Evolutionary conservation across 2,113 vertebrate species (phyloP), one percentile per base, ranked within the genome.

Genomic region (Mastomys natalensis): DNA sequence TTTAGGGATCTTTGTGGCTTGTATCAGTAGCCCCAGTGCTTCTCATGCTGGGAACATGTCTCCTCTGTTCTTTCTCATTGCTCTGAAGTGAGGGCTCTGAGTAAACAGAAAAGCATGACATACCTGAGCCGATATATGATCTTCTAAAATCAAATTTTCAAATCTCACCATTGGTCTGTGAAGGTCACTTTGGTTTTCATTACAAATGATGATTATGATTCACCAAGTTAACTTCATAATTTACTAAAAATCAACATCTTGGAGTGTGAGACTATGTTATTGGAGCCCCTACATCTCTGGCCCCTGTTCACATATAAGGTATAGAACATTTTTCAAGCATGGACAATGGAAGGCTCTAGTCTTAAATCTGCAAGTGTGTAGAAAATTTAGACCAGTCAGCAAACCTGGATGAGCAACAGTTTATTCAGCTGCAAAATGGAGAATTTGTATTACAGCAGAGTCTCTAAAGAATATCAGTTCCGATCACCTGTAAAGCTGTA

Each of bases 391-490:
- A 78, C 9, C 89, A 88, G 12, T 91, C 43, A 53, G 29, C 66
- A 66, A 81, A 90, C 0, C 13, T 9, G 29, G 81, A 70, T 66
- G 66, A 48, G 29, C 31, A 40, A 76, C 10, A 55, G 43, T 81
- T 87, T 43, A 43, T 89, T 94, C 51, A 93, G 4, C 53, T 86
- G 45, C 29, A 97, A 58, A 84, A 68, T 89, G 81, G 95, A 24
- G 15, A 24, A 51, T 74, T 94, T 95, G 5, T 48, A 72, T 89
- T 55, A 77, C 82, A 16, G 81, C 53, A 19, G 40, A 40, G 40
- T 62, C 22, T 70, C 13, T 29, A 76, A 92, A 31, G 87, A 76
- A 1, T 29, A 7, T 55, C 60, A 85, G 15, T 73, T 96, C 66
- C 29, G 37, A 26, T 60, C 58, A 88, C 60, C 43, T 86, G 70